Evolutionary conservation across 2,797 vertebrate species (phyloP).

Genomic region (Remorina albescens): DNA sequence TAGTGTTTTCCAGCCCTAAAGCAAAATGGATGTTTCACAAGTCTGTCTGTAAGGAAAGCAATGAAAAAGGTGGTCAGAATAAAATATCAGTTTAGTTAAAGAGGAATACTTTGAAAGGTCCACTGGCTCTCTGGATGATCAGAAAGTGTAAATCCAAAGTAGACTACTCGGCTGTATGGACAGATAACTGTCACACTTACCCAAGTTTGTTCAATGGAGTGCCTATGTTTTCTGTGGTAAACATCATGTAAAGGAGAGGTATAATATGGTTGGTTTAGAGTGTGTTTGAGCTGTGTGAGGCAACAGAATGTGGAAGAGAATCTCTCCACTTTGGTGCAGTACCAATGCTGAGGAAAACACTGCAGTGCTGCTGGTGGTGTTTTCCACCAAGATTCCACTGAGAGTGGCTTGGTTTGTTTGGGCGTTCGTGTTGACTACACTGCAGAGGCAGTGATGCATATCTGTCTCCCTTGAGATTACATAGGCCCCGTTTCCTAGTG

Average conservation of each 20-base stretch:
- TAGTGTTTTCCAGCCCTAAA: slow-evolving; percentile 25
- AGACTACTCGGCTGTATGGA: slow-evolving; percentile 18
- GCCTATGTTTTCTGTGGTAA: slow-evolving; percentile 23
- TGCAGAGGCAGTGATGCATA: slow-evolving; percentile 80
- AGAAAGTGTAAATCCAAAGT: slow-evolving; percentile 24
- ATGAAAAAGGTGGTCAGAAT: slow-evolving; percentile 7
- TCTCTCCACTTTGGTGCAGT: slow-evolving; percentile 84
- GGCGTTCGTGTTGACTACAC: slow-evolving; percentile 81
- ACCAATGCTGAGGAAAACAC: slow-evolving; percentile 81
- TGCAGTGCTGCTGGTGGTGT: slow-evolving; percentile 85
- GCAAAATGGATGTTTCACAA: slow-evolving; percentile 33
- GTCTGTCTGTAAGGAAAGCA: neutral
- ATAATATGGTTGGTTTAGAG: slow-evolving; percentile 36
- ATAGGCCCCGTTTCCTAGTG: slow-evolving; percentile 51
- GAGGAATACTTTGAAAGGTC: neutral
- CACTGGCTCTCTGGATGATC: slow-evolving; percentile 17
- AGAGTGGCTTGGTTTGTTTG: slow-evolving; percentile 75
- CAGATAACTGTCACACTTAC: slow-evolving; percentile 36
- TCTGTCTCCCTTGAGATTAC: slow-evolving; percentile 56
- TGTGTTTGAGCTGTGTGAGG: slow-evolving; percentile 32
- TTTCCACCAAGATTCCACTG: slow-evolving; percentile 79
- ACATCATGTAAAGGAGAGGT: slow-evolving; percentile 14
- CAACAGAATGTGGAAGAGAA: slow-evolving; percentile 64
- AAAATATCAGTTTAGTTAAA: slow-evolving; percentile 14
- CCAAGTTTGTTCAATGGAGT: slow-evolving; percentile 12